phyloP scores from a whole-genome alignment of 2,797 vertebrate species.

The Echeneis naucrates region DNA sequence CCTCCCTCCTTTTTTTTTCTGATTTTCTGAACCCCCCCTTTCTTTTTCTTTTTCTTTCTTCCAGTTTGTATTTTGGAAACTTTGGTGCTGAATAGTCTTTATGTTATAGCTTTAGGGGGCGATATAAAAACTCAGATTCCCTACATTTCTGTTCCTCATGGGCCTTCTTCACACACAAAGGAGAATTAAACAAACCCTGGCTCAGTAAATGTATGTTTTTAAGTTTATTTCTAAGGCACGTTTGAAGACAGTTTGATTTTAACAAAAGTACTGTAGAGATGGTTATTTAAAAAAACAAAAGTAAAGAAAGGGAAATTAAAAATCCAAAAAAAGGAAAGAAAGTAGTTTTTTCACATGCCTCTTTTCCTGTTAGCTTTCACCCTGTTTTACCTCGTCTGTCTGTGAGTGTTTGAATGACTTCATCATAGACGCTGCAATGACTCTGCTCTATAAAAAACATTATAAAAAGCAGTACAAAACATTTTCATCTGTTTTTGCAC shows the following conservation, averaged over 20 bases:
- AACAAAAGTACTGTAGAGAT: no score
- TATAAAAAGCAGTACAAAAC: no score
- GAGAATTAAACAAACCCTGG: background rate
- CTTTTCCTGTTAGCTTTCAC: background rate
- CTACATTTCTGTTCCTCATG: background rate
- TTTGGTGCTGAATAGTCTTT: background rate
- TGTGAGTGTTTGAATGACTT: background rate
- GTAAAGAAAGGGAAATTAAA: no score
- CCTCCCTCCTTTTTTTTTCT: conserved; percentile 72
- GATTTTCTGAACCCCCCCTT: conserved; percentile 54
- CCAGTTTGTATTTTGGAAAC: conserved; percentile 11
- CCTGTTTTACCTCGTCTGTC: background rate
- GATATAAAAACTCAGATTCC: background rate
- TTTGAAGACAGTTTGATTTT: no score
- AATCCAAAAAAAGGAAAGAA: no score
- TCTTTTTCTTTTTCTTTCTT: conserved; percentile 10
- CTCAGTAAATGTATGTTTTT: background rate
- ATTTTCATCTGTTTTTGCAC: background rate
- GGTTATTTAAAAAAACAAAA: no score
- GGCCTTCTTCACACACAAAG: background rate
- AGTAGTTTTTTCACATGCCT: background rate
- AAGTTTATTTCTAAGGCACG: no score
- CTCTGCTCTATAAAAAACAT: background rate
- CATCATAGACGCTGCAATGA: background rate
- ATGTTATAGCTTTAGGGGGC: background rate